These are phyloP conservation scores for Microctonus brassicae DNA, from an alignment of 2,888 invertebrate genomes.

Conservation along the genomic window DNA sequence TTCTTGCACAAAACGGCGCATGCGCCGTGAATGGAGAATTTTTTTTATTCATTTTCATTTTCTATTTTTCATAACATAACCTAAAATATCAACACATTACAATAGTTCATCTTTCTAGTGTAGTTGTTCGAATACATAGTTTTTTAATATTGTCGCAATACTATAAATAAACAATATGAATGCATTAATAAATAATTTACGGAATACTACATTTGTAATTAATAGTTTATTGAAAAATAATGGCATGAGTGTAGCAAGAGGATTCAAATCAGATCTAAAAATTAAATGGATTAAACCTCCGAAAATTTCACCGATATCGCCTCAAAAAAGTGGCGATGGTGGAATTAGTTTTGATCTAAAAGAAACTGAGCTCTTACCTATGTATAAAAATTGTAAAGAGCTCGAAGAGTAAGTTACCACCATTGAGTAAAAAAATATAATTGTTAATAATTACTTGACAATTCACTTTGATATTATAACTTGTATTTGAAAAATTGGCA, in stretches of 20 bases:
- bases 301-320: slow-evolving; percentile 76
- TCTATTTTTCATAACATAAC: too few species aligned
- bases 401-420: slow-evolving; percentile 81
- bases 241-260: slow-evolving; percentile 50
- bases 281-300: slow-evolving; percentile 85
- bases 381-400: slow-evolving; percentile 77
- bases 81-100: too few species aligned
- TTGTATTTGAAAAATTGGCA: background rate
- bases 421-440: slow-evolving; percentile 34
- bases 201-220: slow-evolving; percentile 31
- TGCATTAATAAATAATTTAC: slow-evolving; percentile 44
- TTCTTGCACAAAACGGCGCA: background rate
- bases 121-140: too few species aligned
- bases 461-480: background rate
- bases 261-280: slow-evolving; percentile 79
- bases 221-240: slow-evolving; percentile 39
- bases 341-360: slow-evolving; percentile 73
- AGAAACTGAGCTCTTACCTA: slow-evolving; percentile 70
- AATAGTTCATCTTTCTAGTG: too few species aligned
- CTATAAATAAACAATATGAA: slow-evolving; percentile 52
- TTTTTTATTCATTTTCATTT: too few species aligned
- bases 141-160: too few species aligned
- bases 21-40: background rate
- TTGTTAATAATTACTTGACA: slow-evolving; percentile 10
- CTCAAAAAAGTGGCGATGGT: slow-evolving; percentile 81